Base-by-base conservation (phyloP, 2,113 vertebrate genomes). In the Archocentrus centrarchus region DNA sequence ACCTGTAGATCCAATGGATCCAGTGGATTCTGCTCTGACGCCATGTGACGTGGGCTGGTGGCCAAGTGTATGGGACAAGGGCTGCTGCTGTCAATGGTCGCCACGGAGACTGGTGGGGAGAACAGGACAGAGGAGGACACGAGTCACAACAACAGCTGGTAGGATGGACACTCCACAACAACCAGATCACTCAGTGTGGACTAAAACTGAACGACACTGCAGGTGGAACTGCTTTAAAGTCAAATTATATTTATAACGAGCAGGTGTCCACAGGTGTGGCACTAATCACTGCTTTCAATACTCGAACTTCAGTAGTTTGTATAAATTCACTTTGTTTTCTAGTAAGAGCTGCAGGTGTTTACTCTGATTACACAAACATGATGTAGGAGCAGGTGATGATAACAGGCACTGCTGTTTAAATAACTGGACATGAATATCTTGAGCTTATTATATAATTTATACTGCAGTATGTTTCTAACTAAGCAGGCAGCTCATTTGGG, bases 11-110 rank as follows among this genome's bases (percentile, higher is more conserved):
- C 96, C 96, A 96, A 95, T 95, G 97, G 96, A 95, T 96, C 95
- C 95, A 97, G 97, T 94, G 96, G 94, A 96, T 97, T 95, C 96
- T 96, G 97, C 94, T 97, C 95, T 96, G 97, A 98, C 96, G 97
- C 97, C 97, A 98, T 98, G 97, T 97, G 97, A 96, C 94, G 95
- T 95, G 91, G 94, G 92, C 94, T 95, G 57, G 13, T 91, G 93
- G 96, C 96, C 94, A 96, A 93, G 95, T 95, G 94, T 91, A 92
- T 93, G 94, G 96, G 96, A 97, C 13, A 7, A 75, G 97, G 93
- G 94, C 94, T 92, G 92, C 85, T 78, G 89, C 93, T 73, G 82
- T 62, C 27, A 59, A 61, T 30, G 79, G 79, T 96, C 96, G 95
- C 96, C 88, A 92, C 86, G 91, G 94, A 96, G 93, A 94, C 97